Base-by-base conservation (phyloP, 2,888 invertebrate genomes). In the Tuberolachnus salignus region DNA sequence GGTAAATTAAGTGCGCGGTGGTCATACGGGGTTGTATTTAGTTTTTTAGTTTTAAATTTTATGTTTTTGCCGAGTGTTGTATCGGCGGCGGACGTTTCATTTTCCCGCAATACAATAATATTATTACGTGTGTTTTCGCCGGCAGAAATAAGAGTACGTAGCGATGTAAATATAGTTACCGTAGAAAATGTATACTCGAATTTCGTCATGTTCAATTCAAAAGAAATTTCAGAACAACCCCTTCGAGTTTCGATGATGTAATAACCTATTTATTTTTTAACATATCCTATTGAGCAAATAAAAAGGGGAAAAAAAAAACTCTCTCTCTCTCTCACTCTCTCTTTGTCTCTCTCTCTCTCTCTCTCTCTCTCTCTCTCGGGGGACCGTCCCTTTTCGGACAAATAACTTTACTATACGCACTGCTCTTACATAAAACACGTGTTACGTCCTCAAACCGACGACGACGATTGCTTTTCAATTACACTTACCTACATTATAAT, bases 191-290 rank as follows among this genome's bases (percentile, higher is more conserved):
- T 51, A 51, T 51, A 51, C 51, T 51, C 21, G 44, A 44, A 70
- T 70, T 55, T 55, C 70, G 42, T 57, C 57, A 70, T 19, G 14
- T 44, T 34, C 55, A n/a, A 21, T 70, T 70, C 70, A 70, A 70
- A 70, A 44, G 42, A 57, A 16, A 70, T 70, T 70, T 55, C 70
- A 55, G 44, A 57, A 70, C 70, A 55, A 70, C 70, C 57, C 70
- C 34, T 21, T 42, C 57, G 55, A 10, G 55, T 23, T 57, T 55
- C 21, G 16, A 70, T 70, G 53, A 55, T 42, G 70, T 16, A 70
- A 70, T 57, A 55, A 70, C 42, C 57, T 19, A 55, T 57, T 70
- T 57, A 21, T 44, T n/a, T 44, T 46, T 55, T 70, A 44, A 44
- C 21, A 57, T 42, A 53, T 11, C 21, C 70, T 44, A 57, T 21